Percentiles rank a stretch among this genome's conserved stretches.
phyloP scores from a whole-genome alignment of 2,888 invertebrate genomes.

The Agonopterix heracliana region DNA sequence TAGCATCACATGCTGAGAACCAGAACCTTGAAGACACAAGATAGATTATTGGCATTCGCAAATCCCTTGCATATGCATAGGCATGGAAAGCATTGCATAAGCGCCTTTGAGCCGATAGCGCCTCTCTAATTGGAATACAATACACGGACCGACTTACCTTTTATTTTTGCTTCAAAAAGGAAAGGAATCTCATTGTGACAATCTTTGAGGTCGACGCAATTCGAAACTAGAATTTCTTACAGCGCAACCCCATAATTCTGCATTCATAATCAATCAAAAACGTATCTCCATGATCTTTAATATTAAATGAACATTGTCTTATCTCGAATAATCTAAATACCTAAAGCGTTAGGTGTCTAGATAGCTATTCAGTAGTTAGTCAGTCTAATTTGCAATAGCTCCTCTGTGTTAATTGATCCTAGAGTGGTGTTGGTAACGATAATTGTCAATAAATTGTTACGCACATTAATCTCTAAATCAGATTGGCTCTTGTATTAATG shows the following conservation, averaged over 20 bases:
- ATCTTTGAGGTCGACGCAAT: background rate
- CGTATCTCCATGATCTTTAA: conserved; percentile 1
- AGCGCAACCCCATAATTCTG: background rate
- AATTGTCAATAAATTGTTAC: conserved; percentile 73
- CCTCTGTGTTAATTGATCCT: conserved; percentile 71
- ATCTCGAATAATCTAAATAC: conserved; percentile 31
- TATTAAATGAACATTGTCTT: conserved; percentile 24
- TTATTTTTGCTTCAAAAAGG: conserved; percentile 10
- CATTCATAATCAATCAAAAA: conserved; percentile 4
- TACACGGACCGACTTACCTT: conserved; percentile 13
- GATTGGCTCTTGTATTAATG: conserved; percentile 51
- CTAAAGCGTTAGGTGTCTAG: conserved; percentile 21
- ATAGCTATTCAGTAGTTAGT: conserved; percentile 49
- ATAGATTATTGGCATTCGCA: conserved; percentile 6
- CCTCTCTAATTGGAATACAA: conserved; percentile 23
- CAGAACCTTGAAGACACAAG: background rate
- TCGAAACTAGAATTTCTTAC: conserved; percentile 5
- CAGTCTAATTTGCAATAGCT: conserved; percentile 62
- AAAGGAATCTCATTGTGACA: conserved; percentile 8
- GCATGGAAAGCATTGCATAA: conserved; percentile 14
- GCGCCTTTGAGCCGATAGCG: conserved; percentile 10
- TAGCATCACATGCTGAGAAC: background rate
- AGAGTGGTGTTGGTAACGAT: conserved; percentile 57
- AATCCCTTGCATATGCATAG: conserved; percentile 11
- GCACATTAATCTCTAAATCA: conserved; percentile 66